These are phyloP conservation scores for Seira sanloemensis DNA, from an alignment of 2,888 invertebrate species.

Conservation along the genomic window DNA sequence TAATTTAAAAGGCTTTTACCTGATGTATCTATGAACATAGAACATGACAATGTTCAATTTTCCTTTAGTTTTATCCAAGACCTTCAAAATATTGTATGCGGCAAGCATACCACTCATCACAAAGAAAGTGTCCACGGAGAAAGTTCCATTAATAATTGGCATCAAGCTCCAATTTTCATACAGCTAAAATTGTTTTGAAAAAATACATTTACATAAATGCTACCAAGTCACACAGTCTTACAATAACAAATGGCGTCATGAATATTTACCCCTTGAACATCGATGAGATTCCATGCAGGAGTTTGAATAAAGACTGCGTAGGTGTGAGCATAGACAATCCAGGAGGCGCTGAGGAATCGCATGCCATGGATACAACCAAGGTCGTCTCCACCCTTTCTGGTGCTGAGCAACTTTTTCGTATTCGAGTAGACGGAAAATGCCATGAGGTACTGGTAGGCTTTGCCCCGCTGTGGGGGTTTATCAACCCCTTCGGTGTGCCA, in stretches of 20 bases:
- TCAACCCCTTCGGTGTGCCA: not conserved
- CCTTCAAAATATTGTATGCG: constrained; percentile 77
- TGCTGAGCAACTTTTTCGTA: constrained; percentile 79
- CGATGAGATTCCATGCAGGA: constrained; percentile 79
- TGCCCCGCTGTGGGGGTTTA: not conserved
- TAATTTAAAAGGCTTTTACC: constrained; percentile 76
- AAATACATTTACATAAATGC: no score
- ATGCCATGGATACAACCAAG: constrained; percentile 85
- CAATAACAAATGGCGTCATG: not conserved
- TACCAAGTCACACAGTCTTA: no score
- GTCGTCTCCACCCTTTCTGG: constrained; percentile 77
- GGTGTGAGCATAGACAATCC: constrained; percentile 82
- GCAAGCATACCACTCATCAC: constrained; percentile 80
- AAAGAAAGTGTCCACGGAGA: constrained; percentile 82
- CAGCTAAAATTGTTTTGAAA: constrained; percentile 28
- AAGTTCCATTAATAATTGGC: constrained; percentile 80
- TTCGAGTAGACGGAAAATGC: constrained; percentile 84
- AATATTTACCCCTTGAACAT: constrained; percentile 74
- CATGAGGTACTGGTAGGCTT: constrained; percentile 70
- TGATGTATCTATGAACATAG: constrained; percentile 80
- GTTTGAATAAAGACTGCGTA: constrained; percentile 79
- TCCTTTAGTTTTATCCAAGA: constrained; percentile 76
- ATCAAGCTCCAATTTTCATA: constrained; percentile 74
- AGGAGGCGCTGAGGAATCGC: constrained; percentile 80
- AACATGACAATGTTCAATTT: constrained; percentile 78